Evolutionary conservation across 2,888 invertebrate genomes (phyloP).

Genomic region (Fragum whitleyi): DNA sequence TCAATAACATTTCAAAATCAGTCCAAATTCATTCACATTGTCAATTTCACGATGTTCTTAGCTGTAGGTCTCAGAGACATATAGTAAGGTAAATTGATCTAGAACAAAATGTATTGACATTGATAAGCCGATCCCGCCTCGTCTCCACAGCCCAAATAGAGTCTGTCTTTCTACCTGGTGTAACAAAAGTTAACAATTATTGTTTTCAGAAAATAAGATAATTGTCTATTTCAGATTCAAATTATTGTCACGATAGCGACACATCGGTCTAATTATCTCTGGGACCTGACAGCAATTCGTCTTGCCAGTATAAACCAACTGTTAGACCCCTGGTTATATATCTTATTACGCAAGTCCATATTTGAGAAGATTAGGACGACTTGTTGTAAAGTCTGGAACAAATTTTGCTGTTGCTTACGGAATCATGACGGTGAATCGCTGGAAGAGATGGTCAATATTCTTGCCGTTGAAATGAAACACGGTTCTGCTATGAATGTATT

Average conservation of each 20-base stretch:
- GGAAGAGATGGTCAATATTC: constrained; percentile 8
- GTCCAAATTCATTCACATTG: no score
- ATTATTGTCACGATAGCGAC: constrained; percentile 76
- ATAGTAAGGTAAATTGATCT: no score
- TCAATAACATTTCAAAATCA: no score
- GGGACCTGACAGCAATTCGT: constrained; percentile 80
- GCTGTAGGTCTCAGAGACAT: no score
- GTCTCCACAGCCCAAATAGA: no score
- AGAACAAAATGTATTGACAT: no score
- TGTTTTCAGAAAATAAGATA: no score
- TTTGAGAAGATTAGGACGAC: constrained; percentile 44
- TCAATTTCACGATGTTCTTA: no score
- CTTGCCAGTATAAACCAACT: constrained; percentile 84
- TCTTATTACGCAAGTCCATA: constrained; percentile 79
- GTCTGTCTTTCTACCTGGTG: no score
- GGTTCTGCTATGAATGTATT: background rate
- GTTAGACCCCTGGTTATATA: constrained; percentile 85
- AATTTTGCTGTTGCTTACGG: background rate
- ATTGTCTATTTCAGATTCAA: constrained; percentile 67
- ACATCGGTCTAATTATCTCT: constrained; percentile 67
- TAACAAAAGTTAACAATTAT: no score
- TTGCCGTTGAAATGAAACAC: background rate
- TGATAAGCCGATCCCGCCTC: no score
- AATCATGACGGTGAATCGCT: background rate
- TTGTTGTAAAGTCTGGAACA: background rate